Base-by-base conservation (phyloP, 2,113 vertebrate species). In the Dinomys branickii region DNA sequence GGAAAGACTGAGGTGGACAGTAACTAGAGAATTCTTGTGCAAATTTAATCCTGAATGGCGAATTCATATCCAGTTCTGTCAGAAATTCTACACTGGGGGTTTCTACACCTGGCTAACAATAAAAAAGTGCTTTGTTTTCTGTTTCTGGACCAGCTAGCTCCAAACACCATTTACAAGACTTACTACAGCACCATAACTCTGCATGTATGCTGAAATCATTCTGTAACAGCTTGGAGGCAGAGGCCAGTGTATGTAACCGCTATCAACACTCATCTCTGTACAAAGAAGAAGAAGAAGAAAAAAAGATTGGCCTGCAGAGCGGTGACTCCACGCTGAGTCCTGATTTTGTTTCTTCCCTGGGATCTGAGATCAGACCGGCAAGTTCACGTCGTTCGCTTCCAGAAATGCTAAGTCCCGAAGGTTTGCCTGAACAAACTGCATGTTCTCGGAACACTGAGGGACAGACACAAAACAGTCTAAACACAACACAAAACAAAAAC, bases 331-430 rank as follows among this genome's bases (percentile, higher is more conserved):
- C 6, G 10, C 12, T 35, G 50, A 71, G 28, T 58, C 35, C 52
- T 75, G 20, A 13, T 28, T 28, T 91, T 78, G 10, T 13, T 56
- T 59, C 69, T 33, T 44, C 30, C 73, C 82, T 65, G 47, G n/a
- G 24, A 44, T 85, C 63, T 81, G 58, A 73, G 41, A 69, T 67
- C 77, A 81, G 44, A n/a, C 24, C 9, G 3, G 33, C 3, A 44
- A 8, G 28, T 59, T 63, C 41, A 65, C 13, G 0, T 1, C 1
- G 2, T 47, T 52, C 77, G 16, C 85, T 63, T 41, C 58, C 85
- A 83, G 65, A 91, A 93, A 9, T 33, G 54, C 69, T 9, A 80
- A 96, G 41, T 38, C 67, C 59, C 77, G n/a, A n/a, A 78, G 54
- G 73, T 56, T 52, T 85, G 2, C 3, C 30, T 47, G 52, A 54